A percentile compares a stretch with the other conserved stretches of the same genome.
phyloP scores from a whole-genome alignment of 2,888 invertebrate species.

The Leucoma salicis region DNA sequence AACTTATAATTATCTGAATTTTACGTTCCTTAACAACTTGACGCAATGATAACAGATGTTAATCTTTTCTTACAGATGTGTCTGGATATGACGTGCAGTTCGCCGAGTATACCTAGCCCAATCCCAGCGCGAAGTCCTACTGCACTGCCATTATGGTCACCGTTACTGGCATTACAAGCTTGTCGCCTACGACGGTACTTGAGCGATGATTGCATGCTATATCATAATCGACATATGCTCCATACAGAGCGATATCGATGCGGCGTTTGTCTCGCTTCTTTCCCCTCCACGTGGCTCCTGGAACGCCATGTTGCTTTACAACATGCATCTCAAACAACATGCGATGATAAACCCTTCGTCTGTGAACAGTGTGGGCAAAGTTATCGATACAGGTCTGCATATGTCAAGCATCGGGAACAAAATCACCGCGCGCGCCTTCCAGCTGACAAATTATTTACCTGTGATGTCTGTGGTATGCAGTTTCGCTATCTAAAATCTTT shows the following conservation, averaged over 20 bases:
- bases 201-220: conserved; percentile 77
- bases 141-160: conserved; percentile 70
- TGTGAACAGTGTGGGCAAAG: conserved; percentile 96
- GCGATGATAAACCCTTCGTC: conserved; percentile 93
- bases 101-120: conserved; percentile 56
- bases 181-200: conserved; percentile 74
- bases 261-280: conserved; percentile 92
- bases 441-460: conserved; percentile 94
- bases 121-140: conserved; percentile 62
- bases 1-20: not conserved
- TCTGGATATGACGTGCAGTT: conserved; percentile 67
- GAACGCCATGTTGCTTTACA: conserved; percentile 93
- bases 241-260: conserved; percentile 84
- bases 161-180: conserved; percentile 72
- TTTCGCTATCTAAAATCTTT: conserved; percentile 94
- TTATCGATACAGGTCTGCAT: conserved; percentile 92
- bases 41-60: not conserved
- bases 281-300: conserved; percentile 93
- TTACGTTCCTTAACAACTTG: too few relatives aligned
- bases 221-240: conserved; percentile 60
- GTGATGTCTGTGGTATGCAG: conserved; percentile 96
- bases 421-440: conserved; percentile 93
- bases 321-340: conserved; percentile 85
- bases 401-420: conserved; percentile 89
- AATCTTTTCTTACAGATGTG: conserved; percentile 63